Conservation (phyloP, 2,888 invertebrate genomes). For the Pecten maximus region DNA sequence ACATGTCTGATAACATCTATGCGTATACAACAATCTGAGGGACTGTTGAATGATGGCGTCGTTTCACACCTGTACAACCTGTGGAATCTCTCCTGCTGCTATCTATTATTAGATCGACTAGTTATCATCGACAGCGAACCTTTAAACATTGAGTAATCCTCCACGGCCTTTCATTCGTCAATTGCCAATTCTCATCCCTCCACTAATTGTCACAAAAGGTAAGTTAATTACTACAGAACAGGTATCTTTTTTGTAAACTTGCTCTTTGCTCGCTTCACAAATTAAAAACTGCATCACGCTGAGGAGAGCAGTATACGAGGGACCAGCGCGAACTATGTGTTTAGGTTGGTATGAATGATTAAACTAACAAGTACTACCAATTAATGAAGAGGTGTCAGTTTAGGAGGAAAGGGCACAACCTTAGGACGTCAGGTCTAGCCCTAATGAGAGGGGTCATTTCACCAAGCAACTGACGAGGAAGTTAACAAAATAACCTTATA, state of each 20-base stretch:
- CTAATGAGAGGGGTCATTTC: constrained; percentile 41
- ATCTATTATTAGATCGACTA: not conserved
- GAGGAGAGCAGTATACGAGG: not conserved
- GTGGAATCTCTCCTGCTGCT: not conserved
- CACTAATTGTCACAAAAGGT: not conserved
- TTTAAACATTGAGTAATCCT: not conserved
- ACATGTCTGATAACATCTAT: too few species aligned
- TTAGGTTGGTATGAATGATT: not conserved
- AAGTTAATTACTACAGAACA: not conserved
- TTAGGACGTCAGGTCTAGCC: not conserved
- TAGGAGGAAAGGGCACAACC: not conserved
- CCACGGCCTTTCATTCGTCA: not conserved
- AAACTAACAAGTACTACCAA: not conserved
- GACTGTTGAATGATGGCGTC: too few species aligned
- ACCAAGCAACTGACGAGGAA: not conserved
- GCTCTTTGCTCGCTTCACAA: not conserved
- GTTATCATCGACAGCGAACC: not conserved
- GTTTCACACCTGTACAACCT: not conserved
- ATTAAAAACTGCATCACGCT: not conserved
- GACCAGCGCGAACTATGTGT: not conserved
- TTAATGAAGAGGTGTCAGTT: not conserved
- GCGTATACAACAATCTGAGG: too few species aligned
- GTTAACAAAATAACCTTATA: constrained; percentile 44
- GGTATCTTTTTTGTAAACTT: not conserved
- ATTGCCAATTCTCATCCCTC: not conserved